Conservation (phyloP, 2,797 vertebrate species). For the Diplodus sargus region DNA sequence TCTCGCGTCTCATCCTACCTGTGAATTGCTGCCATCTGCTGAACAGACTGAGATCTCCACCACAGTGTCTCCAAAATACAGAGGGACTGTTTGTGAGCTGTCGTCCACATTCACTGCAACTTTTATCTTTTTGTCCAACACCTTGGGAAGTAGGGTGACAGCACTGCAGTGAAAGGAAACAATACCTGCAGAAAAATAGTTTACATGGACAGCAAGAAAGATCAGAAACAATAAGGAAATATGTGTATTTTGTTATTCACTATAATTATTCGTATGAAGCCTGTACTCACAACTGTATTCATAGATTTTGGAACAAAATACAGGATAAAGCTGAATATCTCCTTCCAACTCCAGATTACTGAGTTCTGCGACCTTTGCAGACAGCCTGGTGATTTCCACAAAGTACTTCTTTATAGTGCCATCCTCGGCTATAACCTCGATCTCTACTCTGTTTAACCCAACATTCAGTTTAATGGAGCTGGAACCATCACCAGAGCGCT, state of each 20-base stretch:
- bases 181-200: constrained; percentile 21
- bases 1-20: constrained; percentile 58
- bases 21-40: constrained; percentile 83
- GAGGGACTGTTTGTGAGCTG: constrained; percentile 34
- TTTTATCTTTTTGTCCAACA: constrained; percentile 74
- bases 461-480: constrained; percentile 68
- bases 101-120: constrained; percentile 67
- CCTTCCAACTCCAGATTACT: constrained; percentile 67
- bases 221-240: not conserved
- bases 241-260: not conserved
- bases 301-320: constrained; percentile 62
- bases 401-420: constrained; percentile 79
- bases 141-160: constrained; percentile 60
- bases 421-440: constrained; percentile 83
- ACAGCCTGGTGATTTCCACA: constrained; percentile 75
- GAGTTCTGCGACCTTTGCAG: constrained; percentile 71
- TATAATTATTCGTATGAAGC: not conserved
- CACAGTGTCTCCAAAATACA: constrained; percentile 74
- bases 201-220: not conserved
- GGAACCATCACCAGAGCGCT: constrained; percentile 74
- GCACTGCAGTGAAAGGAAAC: constrained; percentile 66
- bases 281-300: constrained; percentile 76
- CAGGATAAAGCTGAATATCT: constrained; percentile 63
- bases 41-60: constrained; percentile 77
- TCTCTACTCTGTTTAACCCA: constrained; percentile 72